A percentile compares a stretch with the other conserved stretches of the same genome.
Conservation (phyloP, 2,797 vertebrate genomes). For the Bradypus variegatus region DNA sequence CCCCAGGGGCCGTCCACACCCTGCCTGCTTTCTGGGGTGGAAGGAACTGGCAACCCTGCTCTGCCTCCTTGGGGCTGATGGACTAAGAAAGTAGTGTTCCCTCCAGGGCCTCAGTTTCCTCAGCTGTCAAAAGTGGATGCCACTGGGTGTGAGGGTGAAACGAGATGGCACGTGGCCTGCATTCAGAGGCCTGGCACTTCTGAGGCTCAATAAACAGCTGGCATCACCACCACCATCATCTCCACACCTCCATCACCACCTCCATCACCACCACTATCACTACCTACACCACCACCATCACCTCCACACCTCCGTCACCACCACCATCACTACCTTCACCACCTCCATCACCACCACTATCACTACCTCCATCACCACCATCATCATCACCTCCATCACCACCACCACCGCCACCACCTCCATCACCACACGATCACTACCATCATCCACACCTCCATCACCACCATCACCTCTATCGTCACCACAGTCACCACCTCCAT, state of each 20-base stretch:
- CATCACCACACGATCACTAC: background rate
- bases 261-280: background rate
- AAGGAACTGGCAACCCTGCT: background rate
- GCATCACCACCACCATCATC: too few relatives aligned
- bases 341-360: rapidly evolving
- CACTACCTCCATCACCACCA: too few relatives aligned
- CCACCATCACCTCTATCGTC: background rate
- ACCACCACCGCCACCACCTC: rapidly evolving
- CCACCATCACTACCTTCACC: rapidly evolving
- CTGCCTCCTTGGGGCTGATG: background rate
- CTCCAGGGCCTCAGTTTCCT: background rate
- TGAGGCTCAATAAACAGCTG: background rate
- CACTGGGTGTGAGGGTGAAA: background rate
- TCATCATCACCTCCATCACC: background rate
- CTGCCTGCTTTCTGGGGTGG: background rate
- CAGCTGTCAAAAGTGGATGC: background rate
- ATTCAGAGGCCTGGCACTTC: rapidly evolving
- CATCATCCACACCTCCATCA: too few relatives aligned
- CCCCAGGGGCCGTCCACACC: background rate
- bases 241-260: background rate
- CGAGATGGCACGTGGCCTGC: background rate
- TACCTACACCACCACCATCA: background rate
- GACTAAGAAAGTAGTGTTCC: background rate
- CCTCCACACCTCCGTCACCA: too few relatives aligned
- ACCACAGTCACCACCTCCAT: too few relatives aligned